Evolutionary conservation across 2,797 vertebrate species (phyloP), one percentile per base, ranked within the genome.

Genomic region (Myoxocephalus aenaeus): DNA sequence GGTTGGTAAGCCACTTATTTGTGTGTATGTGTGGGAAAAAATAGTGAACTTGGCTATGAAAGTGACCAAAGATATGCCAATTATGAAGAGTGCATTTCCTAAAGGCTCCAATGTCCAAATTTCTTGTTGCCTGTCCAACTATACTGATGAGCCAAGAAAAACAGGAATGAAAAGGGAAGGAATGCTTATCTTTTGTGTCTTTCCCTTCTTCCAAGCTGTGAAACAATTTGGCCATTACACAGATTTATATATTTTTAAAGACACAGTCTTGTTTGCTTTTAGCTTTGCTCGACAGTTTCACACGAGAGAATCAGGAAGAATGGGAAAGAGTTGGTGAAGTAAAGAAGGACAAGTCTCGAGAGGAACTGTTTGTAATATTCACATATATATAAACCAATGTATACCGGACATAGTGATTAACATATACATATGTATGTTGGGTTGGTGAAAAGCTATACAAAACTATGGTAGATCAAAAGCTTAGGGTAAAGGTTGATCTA

Each of bases 131-230:
- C 32, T 0, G 53, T 87, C 73, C 67, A 78, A 69, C 12, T 27
- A 44, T n/a, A 17, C 22, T 11, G 48, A 85, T 2, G 51, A 70
- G 84, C 85, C 90, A 91, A 91, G 73, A 76, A 73, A 74, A 89
- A 82, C 85, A 80, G 64, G 11, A 70, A 64, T 25, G 64, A 80
- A 82, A 82, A 81, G 61, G 20, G 40, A 70, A 65, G 7, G 48
- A 84, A 44, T 15, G 66, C 68, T 86, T 81, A 61, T 88, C 69
- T 62, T 64, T 70, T 69, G 25, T 57, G 66, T 76, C 73, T 56
- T 59, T 61, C 44, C 38, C 64, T 70, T 81, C 61, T 70, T 82
- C 58, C 62, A 70, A 83, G 56, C 50, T 78, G 68, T 80, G 34
- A 83, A 71, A 73, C 40, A 44, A 70, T 71, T 65, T 75, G 71